A percentile compares a stretch with the other conserved stretches of the same genome.
Evolutionary conservation across 1,140 invertebrate species (phyloP).

Genomic region (Rhagoletis pomonella): DNA sequence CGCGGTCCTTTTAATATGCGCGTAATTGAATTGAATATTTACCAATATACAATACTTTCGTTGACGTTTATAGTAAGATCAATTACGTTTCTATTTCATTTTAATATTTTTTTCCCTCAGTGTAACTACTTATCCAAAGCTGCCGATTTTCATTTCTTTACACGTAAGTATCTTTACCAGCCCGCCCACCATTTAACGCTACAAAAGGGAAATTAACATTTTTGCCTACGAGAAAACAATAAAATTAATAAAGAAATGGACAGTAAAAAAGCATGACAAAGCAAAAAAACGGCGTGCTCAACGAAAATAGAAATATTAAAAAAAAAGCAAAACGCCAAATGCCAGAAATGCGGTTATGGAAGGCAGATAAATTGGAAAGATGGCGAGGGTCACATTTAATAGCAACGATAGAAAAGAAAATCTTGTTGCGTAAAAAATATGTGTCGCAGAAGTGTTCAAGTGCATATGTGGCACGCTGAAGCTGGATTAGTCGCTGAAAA

Average conservation of each 20-base stretch:
- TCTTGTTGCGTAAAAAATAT: neutral
- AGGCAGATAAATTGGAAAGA: neutral
- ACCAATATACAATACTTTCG: too few species aligned
- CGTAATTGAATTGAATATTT: too few species aligned
- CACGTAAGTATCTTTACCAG: too few species aligned
- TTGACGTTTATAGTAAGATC: too few species aligned
- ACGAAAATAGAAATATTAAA: neutral
- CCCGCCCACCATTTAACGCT: neutral
- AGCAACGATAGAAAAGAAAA: neutral
- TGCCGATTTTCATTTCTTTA: too few species aligned
- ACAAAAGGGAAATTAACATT: neutral
- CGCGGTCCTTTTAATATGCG: too few species aligned
- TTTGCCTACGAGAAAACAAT: too few species aligned
- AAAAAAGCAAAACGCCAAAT: neutral
- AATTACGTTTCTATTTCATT: too few species aligned
- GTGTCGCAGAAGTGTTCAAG: neutral
- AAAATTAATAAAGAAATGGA: too few species aligned
- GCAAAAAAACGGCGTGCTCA: neutral
- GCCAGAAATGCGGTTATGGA: neutral
- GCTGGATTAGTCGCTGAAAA: neutral
- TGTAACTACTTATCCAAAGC: too few species aligned
- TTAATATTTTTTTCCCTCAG: too few species aligned
- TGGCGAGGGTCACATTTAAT: neutral
- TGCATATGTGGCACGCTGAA: neutral
- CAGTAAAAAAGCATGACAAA: conserved; percentile 9